A percentile compares a stretch with the other conserved stretches of the same genome.
These are phyloP conservation scores for Archivesica marissinica DNA, from an alignment of 1,140 invertebrate genomes.

Conservation along the genomic window DNA sequence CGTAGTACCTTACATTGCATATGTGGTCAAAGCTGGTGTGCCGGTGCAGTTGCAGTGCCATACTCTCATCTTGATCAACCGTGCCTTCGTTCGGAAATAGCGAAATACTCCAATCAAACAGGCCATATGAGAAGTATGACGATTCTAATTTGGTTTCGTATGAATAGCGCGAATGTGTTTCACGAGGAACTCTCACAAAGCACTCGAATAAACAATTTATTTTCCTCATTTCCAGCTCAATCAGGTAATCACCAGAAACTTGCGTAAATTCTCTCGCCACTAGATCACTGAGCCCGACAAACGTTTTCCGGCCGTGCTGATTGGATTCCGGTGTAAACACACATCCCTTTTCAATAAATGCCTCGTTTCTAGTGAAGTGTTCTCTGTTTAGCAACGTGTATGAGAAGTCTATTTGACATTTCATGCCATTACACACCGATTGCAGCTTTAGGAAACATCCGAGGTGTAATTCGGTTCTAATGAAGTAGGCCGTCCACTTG, in stretches of 20 bases:
- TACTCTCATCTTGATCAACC: slow-evolving; percentile 84
- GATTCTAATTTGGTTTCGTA: slow-evolving; percentile 87
- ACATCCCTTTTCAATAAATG: slow-evolving; percentile 89
- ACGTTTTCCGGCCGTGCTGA: slow-evolving; percentile 91
- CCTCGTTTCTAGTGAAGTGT: slow-evolving; percentile 90
- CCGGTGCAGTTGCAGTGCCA: slow-evolving; percentile 87
- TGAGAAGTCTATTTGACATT: slow-evolving; percentile 89
- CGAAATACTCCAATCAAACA: slow-evolving; percentile 93
- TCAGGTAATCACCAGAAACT: slow-evolving; percentile 92
- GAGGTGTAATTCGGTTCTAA: slow-evolving; percentile 90
- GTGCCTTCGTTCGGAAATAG: slow-evolving; percentile 86
- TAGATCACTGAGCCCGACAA: slow-evolving; percentile 91
- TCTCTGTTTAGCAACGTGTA: slow-evolving; percentile 93
- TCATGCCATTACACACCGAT: slow-evolving; percentile 89
- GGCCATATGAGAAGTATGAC: slow-evolving; percentile 90
- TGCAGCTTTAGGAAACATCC: slow-evolving; percentile 93
- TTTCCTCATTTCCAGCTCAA: slow-evolving; percentile 92
- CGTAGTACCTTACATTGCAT: slow-evolving; percentile 89
- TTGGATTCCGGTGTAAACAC: slow-evolving; percentile 89
- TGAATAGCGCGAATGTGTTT: slow-evolving; percentile 60
- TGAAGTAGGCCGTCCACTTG: slow-evolving; percentile 93
- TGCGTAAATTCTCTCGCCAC: slow-evolving; percentile 91
- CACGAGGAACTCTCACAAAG: slow-evolving; percentile 80
- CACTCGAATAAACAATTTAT: slow-evolving; percentile 91
- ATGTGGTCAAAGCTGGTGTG: slow-evolving; percentile 93